Conservation (phyloP, 2,888 invertebrate genomes). For the Hemicrepidius hirtus region DNA sequence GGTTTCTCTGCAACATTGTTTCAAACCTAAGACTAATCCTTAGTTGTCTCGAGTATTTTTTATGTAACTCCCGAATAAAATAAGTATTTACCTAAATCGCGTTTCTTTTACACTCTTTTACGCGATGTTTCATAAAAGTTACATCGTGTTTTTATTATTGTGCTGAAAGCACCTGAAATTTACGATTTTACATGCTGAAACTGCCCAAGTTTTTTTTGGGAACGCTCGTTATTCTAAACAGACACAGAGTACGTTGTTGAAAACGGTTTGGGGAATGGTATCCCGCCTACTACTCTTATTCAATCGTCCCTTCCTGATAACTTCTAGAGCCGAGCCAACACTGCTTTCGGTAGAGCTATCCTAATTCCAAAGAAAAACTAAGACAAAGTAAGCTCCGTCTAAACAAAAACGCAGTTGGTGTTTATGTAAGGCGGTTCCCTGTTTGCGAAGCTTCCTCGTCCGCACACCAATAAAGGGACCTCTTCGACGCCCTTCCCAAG, state of each 20-base stretch:
- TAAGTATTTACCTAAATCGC: neutral
- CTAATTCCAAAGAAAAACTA: slow-evolving; percentile 52
- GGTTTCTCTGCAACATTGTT: slow-evolving; percentile 14
- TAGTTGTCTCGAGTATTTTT: neutral
- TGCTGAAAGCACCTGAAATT: slow-evolving; percentile 4
- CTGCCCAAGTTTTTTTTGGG: slow-evolving; percentile 1
- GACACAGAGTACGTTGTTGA: neutral
- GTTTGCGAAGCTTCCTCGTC: slow-evolving; percentile 56
- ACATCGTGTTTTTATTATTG: slow-evolving; percentile 21
- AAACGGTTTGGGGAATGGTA: slow-evolving; percentile 1
- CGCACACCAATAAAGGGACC: slow-evolving; percentile 57
- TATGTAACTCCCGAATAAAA: neutral
- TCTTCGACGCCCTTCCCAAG: slow-evolving; percentile 48
- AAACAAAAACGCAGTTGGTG: slow-evolving; percentile 64
- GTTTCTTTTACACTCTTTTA: neutral
- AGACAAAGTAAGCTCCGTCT: slow-evolving; percentile 58
- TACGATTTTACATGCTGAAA: slow-evolving; percentile 17
- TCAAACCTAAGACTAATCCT: slow-evolving; percentile 22
- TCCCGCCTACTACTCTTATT: slow-evolving; percentile 12
- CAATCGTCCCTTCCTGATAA: slow-evolving; percentile 24
- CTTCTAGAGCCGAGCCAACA: slow-evolving; percentile 12
- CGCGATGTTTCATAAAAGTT: slow-evolving; percentile 1
- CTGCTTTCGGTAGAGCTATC: slow-evolving; percentile 39
- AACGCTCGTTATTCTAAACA: slow-evolving; percentile 4
- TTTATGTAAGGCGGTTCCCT: slow-evolving; percentile 64